These are phyloP conservation scores for Aegotheles bennettii DNA, from an alignment of 2,113 vertebrate species.

Conservation along the genomic window DNA sequence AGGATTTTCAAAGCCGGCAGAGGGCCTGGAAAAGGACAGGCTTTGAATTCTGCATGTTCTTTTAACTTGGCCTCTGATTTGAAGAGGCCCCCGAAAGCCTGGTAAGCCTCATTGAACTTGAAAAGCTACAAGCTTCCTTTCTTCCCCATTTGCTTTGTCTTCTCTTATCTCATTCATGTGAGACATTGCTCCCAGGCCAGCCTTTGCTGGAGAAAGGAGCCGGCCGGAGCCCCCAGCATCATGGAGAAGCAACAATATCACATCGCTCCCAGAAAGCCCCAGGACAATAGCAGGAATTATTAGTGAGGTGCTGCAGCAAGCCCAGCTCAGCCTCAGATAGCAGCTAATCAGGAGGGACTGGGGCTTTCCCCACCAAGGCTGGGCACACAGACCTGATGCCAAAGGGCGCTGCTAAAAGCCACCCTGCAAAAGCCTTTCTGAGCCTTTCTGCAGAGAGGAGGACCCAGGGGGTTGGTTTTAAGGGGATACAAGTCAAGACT, in stretches of 20 bases:
- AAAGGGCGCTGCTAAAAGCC: neutral
- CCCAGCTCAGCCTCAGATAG: neutral
- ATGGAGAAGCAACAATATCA: neutral
- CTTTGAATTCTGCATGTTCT: slow-evolving; percentile 65
- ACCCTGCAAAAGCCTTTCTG: neutral
- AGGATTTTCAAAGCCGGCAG: slow-evolving; percentile 51
- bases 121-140: slow-evolving; percentile 76
- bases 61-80: slow-evolving; percentile 66
- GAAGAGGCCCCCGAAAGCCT: slow-evolving; percentile 65
- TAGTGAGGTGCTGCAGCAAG: neutral
- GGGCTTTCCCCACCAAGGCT: neutral
- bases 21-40: slow-evolving; percentile 59
- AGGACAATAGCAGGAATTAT: neutral
- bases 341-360: neutral
- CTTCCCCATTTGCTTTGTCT: slow-evolving; percentile 65
- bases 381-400: rapidly evolving
- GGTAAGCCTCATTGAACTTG: slow-evolving; percentile 78
- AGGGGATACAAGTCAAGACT: neutral
- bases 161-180: slow-evolving; percentile 70
- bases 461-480: neutral
- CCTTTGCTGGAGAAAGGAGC: neutral
- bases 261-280: neutral
- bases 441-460: neutral
- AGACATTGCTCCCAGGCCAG: slow-evolving; percentile 10
- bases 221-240: neutral